These are phyloP conservation scores for Stegodyphus dumicola DNA, from an alignment of 1,140 invertebrate species.

Conservation along the genomic window DNA sequence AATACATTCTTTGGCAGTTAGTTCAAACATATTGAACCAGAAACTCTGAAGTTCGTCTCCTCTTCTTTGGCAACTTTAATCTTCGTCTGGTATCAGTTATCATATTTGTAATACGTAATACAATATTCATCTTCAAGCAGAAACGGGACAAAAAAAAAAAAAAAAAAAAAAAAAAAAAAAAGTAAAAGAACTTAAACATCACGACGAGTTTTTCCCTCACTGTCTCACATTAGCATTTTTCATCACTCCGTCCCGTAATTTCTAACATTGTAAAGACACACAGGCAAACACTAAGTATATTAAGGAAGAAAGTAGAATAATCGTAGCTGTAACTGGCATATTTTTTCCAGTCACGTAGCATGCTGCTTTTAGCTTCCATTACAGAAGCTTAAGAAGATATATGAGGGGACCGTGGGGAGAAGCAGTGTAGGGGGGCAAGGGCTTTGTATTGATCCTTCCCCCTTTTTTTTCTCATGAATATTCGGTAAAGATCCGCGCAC, in stretches of 20 bases:
- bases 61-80: neutral
- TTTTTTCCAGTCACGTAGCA: slow-evolving; percentile 36
- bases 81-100: slow-evolving; percentile 14
- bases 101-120: slow-evolving; percentile 19
- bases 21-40: no score
- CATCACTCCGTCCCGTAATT: slow-evolving; percentile 32
- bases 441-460: slow-evolving; percentile 50
- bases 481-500: slow-evolving; percentile 28
- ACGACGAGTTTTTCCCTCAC: neutral
- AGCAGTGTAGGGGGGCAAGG: neutral
- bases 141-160: no score
- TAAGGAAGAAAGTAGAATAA: no score
- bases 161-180: no score
- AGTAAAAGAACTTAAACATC: slow-evolving; percentile 16
- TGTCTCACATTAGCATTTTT: slow-evolving; percentile 39
- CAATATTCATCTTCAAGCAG: neutral
- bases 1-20: no score
- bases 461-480: slow-evolving; percentile 50
- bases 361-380: slow-evolving; percentile 55
- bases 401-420: slow-evolving; percentile 32
- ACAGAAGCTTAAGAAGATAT: slow-evolving; percentile 60
- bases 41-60: no score
- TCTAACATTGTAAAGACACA: slow-evolving; percentile 27
- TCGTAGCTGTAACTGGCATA: no score
- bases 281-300: no score